Percentiles rank a stretch among this genome's conserved stretches.
phyloP scores from a whole-genome alignment of 2,888 invertebrate genomes.

The Cryptocephalus primarius region DNA sequence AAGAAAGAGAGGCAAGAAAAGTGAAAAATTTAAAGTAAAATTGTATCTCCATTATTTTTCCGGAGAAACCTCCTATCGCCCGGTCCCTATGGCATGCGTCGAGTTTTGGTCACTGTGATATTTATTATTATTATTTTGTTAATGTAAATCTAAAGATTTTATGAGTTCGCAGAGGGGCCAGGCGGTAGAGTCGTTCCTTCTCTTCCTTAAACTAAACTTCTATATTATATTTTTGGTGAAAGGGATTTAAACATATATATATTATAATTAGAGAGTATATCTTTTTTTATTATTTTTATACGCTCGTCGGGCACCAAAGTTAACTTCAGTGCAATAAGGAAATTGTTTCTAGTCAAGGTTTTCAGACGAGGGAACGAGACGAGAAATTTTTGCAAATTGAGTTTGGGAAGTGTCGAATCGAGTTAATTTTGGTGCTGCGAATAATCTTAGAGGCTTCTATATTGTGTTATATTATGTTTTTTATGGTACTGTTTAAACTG shows the following conservation, averaged over 20 bases:
- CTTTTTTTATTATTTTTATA: no score
- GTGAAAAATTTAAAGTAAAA: neutral
- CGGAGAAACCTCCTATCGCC: no score
- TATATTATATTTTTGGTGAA: slow-evolving; percentile 25
- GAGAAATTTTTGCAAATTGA: no score
- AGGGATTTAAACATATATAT: slow-evolving; percentile 18
- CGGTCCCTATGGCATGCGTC: no score
- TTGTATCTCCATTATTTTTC: slow-evolving; percentile 11
- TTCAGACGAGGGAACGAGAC: no score
- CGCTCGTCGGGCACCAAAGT: no score
- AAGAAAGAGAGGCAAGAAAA: no score
- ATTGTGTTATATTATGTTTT: slow-evolving; percentile 6
- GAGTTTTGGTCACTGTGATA: slow-evolving; percentile 32
- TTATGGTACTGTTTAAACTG: no score
- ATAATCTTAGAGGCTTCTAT: slow-evolving; percentile 16
- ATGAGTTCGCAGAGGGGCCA: slow-evolving; percentile 10
- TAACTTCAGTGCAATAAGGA: no score
- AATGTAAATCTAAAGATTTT: slow-evolving; percentile 20
- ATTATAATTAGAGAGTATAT: neutral
- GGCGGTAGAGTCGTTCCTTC: neutral
- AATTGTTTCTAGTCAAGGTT: no score
- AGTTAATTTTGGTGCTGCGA: no score
- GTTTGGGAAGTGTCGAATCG: no score
- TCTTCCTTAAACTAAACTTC: slow-evolving; percentile 6
- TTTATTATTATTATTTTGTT: slow-evolving; percentile 12